Evolutionary conservation across 2,888 invertebrate genomes (phyloP), one percentile per base, ranked within the genome.

Genomic region (Blastobasis lacticolella): DNA sequence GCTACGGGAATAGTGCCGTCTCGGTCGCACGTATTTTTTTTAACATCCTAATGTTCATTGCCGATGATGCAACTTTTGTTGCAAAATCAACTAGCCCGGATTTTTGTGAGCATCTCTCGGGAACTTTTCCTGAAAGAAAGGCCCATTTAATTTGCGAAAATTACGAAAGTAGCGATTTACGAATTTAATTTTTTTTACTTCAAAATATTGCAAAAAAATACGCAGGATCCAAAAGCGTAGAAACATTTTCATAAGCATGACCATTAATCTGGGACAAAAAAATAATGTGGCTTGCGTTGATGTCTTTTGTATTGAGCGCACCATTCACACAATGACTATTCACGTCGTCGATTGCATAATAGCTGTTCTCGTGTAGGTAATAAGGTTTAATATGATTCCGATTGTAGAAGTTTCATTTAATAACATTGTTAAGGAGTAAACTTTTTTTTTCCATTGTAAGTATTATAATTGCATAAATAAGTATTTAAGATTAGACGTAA

Each of bases 1-100:
- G 57, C 61, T 52, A 58, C 57, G 62, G 51, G 49, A 59, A 52
- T 72, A 55, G 52, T 61, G 71, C 58, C 58, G 77, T 86, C 87
- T 76, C 77, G 51, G 59, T 87, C 73, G 48, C 62, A 42, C 78
- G 52, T 50, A 54, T 63, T 75, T 81, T 82, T 82, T 78, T 66
- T 59, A 52, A 58, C 60, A 53, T 38, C 53, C 51, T 53, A 54
- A 60, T 73, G 73, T 79, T 79, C 77, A 80, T 77, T 75, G 65
- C 10, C 62, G 57, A 63, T 78, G 75, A 77, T 71, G 76, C 71
- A 79, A 78, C 59, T 50, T 54, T 63, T 67, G 68, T 69, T 53
- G 54, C 55, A 67, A 69, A 71, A 64, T 73, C 67, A 75, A 69
- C 70, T 73, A 75, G 71, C 67, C 59, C 71, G 23, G 56, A 59